Base-by-base conservation (phyloP, 1,140 invertebrate species). In the Elysia chlorotica region DNA sequence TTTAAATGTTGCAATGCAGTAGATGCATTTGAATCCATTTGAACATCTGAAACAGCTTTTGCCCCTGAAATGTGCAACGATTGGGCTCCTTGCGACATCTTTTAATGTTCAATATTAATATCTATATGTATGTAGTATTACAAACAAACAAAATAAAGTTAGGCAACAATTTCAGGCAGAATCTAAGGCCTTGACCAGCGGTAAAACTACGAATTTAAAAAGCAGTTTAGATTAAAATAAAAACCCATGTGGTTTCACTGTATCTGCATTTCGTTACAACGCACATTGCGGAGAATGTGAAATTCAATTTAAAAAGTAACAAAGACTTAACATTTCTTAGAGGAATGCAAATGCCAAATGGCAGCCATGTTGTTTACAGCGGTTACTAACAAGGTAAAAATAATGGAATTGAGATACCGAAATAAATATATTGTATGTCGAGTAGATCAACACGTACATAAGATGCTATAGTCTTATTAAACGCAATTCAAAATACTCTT, bases 1-100 rank as follows among this genome's bases (percentile, higher is more conserved):
- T 76, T 76, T 33, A 81, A 57, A 21, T 71, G 66, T 71, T 74
- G 36, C 54, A 69, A 6, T 75, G 65, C 21, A 73, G 74, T 38
- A 74, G 71, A 70, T 75, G 68, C 53, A 74, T 67, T 59, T 4
- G 54, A 65, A 25, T 73, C 59, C 53, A 65, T 53, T 3, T 66
- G 38, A 37, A 36, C 56, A 35, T 62, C 53, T 37, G 72, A n/a
- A 28, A 67, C 37, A n/a, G 37, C 59, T 48, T 61, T 68, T 31
- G 65, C 36, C 33, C 63, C 70, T n/a, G 30, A 71, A 21, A 48
- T 25, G 23, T 33, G 63, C 0, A 66, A 59, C 31, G 65, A 54
- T 31, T 73, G 70, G 31, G 28, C 38, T 68, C 53, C 54, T 75
- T 65, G 56, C 23, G 36, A 38, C 62, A 35, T 33, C 33, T 54